Conservation (phyloP, 2,888 invertebrate genomes). For the Chydorus sphaericus region DNA sequence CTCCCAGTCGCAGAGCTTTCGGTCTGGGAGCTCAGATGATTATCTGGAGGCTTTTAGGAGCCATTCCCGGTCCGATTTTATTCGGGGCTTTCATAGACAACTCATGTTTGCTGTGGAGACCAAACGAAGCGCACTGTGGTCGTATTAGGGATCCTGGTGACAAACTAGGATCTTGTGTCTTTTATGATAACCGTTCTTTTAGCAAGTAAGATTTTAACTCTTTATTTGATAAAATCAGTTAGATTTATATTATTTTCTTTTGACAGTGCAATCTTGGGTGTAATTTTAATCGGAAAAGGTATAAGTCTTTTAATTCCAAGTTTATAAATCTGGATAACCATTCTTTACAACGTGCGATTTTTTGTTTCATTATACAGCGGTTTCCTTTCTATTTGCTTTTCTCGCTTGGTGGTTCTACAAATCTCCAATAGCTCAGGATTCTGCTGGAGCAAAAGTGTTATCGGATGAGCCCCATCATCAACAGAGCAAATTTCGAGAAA, state of each 20-base stretch:
- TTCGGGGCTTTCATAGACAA: slow-evolving; percentile 92
- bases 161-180: slow-evolving; percentile 60
- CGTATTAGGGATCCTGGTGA: slow-evolving; percentile 44
- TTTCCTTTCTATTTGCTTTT: no score
- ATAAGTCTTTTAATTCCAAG: no score
- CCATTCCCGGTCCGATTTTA: slow-evolving; percentile 88
- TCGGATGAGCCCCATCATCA: neutral
- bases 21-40: slow-evolving; percentile 96
- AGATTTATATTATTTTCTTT: no score
- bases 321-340: no score
- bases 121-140: slow-evolving; percentile 45
- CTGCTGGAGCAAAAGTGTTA: neutral
- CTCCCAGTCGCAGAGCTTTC: slow-evolving; percentile 83
- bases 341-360: no score
- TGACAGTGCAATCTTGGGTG: no score
- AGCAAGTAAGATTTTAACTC: slow-evolving; percentile 38
- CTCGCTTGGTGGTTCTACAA: no score
- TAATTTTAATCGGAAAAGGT: no score
- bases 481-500: neutral
- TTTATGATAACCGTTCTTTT: slow-evolving; percentile 56
- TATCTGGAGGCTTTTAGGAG: slow-evolving; percentile 73
- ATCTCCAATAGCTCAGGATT: neutral
- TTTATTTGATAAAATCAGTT: neutral
- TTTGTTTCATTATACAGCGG: no score
- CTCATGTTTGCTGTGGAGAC: slow-evolving; percentile 84